Conservation (phyloP, 2,113 vertebrate species). For the Corapipo altera region DNA sequence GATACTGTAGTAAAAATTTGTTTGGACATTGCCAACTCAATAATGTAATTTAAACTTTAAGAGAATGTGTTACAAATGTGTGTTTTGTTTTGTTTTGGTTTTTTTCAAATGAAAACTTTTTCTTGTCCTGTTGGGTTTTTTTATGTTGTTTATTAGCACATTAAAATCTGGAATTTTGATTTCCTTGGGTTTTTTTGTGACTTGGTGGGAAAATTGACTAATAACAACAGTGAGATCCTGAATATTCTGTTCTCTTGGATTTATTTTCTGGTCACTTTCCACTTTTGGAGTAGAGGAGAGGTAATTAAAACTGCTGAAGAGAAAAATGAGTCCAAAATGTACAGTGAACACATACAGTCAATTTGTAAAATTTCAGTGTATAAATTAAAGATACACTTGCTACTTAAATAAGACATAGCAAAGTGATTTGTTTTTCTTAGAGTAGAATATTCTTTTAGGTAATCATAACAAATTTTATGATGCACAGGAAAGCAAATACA, state of each 20-base stretch:
- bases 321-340: neutral
- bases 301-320: neutral
- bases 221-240: accelerated
- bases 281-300: neutral
- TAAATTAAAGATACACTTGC: neutral
- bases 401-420: neutral
- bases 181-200: neutral
- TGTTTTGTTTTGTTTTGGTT: neutral
- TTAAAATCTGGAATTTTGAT: neutral
- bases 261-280: neutral
- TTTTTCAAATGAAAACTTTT: neutral
- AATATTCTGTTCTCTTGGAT: neutral
- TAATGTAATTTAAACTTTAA: neutral
- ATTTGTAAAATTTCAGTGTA: neutral
- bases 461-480: neutral
- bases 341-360: neutral
- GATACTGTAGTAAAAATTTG: neutral
- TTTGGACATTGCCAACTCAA: neutral
- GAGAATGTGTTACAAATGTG: neutral
- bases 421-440: neutral
- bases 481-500: neutral
- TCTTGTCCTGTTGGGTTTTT: neutral
- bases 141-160: neutral
- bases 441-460: neutral
- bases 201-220: neutral